These are phyloP conservation scores for Endomychus coccineus DNA, from an alignment of 2,888 invertebrate species.

Conservation along the genomic window DNA sequence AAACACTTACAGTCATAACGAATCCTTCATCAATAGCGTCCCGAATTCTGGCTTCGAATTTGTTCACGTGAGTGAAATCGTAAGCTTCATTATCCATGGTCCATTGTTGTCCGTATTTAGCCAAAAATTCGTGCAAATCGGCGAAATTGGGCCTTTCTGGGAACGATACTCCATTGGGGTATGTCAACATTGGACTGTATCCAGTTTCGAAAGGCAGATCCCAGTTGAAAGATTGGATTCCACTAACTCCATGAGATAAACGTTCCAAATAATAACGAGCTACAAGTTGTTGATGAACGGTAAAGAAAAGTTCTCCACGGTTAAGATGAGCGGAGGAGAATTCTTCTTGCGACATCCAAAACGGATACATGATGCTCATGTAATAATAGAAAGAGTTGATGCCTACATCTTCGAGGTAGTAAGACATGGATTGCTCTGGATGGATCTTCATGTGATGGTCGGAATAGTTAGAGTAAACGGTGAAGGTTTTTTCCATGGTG, in stretches of 20 bases:
- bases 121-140: slow-evolving; percentile 44
- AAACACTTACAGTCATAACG: slow-evolving; percentile 35
- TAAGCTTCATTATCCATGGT: slow-evolving; percentile 46
- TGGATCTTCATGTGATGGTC: slow-evolving; percentile 49
- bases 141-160: slow-evolving; percentile 55
- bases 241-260: slow-evolving; percentile 60
- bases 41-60: slow-evolving; percentile 49
- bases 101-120: slow-evolving; percentile 34
- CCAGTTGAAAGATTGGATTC: slow-evolving; percentile 53
- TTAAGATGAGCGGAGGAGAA: slow-evolving; percentile 42
- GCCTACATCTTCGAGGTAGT: slow-evolving; percentile 67
- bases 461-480: slow-evolving; percentile 58
- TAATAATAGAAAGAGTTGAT: slow-evolving; percentile 61
- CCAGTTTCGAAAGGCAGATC: slow-evolving; percentile 50
- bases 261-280: slow-evolving; percentile 71
- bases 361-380: slow-evolving; percentile 54
- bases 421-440: slow-evolving; percentile 52
- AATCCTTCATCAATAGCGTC: slow-evolving; percentile 53
- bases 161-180: slow-evolving; percentile 59
- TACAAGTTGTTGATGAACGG: slow-evolving; percentile 59
- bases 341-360: slow-evolving; percentile 19
- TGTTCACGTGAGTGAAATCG: slow-evolving; percentile 41
- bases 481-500: slow-evolving; percentile 43
- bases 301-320: slow-evolving; percentile 60
- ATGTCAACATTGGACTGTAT: slow-evolving; percentile 56